A percentile compares a stretch with the other conserved stretches of the same genome.
Evolutionary conservation across 1,140 invertebrate genomes (phyloP).

Genomic region (Drosophila oshimai): DNA sequence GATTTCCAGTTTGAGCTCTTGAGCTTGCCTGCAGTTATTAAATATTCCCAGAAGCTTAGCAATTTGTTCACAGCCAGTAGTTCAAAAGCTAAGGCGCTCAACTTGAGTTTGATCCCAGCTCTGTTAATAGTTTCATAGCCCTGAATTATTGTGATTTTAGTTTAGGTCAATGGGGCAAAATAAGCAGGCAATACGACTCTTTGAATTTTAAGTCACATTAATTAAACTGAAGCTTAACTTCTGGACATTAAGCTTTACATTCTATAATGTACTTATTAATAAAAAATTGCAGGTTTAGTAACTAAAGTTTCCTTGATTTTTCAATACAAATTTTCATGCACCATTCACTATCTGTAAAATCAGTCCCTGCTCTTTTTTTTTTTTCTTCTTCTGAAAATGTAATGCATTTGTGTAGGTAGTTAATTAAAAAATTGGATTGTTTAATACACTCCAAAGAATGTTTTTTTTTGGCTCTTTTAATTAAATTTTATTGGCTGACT

Average conservation of each 20-base stretch:
- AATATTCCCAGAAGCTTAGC: constrained; percentile 17
- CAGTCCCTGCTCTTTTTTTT: too few relatives aligned
- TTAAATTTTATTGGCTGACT: too few relatives aligned
- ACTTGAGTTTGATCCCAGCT: background rate
- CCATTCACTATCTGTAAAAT: too few relatives aligned
- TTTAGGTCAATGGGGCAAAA: constrained; percentile 10
- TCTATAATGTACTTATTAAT: too few relatives aligned
- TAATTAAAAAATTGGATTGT: too few relatives aligned
- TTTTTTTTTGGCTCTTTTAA: too few relatives aligned
- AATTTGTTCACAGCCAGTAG: background rate
- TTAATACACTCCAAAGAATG: too few relatives aligned
- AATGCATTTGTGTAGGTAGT: too few relatives aligned
- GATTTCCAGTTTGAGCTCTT: background rate
- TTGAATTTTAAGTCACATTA: constrained; percentile 3
- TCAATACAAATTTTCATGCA: too few relatives aligned
- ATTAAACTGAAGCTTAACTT: constrained; percentile 1
- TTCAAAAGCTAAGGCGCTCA: constrained; percentile 1
- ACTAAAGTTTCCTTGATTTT: too few relatives aligned
- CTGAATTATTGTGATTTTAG: constrained; percentile 9
- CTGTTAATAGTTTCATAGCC: background rate
- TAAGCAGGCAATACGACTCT: constrained; percentile 10
- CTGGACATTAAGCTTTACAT: background rate
- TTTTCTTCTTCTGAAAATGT: too few relatives aligned
- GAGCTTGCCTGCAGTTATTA: constrained; percentile 16
- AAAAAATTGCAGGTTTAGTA: too few relatives aligned